These are phyloP conservation scores for Heterotilapia buettikoferi DNA, from an alignment of 2,113 vertebrate genomes.

Conservation along the genomic window DNA sequence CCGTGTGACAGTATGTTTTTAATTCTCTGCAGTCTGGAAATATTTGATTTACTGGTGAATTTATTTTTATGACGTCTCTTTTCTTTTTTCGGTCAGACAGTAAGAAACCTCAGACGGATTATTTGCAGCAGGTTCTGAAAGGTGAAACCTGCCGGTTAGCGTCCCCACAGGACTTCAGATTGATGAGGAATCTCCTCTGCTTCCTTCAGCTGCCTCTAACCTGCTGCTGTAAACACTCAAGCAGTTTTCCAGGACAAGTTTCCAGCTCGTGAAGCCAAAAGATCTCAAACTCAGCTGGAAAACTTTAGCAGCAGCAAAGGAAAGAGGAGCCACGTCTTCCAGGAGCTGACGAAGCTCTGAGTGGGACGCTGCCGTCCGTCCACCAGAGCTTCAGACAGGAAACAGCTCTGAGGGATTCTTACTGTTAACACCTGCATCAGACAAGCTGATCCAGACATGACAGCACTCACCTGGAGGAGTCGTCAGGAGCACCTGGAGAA, in stretches of 20 bases:
- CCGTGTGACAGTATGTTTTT: background rate
- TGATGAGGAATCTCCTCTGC: background rate
- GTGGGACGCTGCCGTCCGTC: background rate
- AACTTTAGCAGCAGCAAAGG: background rate
- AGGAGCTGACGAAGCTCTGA: background rate
- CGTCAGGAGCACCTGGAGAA: background rate
- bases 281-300: background rate
- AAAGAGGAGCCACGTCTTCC: background rate
- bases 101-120: background rate
- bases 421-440: background rate
- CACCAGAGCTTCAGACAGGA: background rate
- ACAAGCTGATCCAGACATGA: background rate
- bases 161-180: background rate
- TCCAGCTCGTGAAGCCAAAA: background rate
- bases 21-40: background rate
- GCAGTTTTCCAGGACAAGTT: background rate
- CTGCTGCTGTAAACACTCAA: background rate
- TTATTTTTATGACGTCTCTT: background rate
- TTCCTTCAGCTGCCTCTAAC: background rate
- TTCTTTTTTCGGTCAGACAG: background rate
- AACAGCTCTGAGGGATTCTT: background rate
- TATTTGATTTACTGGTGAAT: background rate
- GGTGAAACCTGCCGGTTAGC: background rate
- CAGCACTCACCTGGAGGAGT: conserved; percentile 12
- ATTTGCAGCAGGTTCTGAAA: background rate